phyloP scores from a whole-genome alignment of 2,113 vertebrate genomes.

The Xenus cinereus region DNA sequence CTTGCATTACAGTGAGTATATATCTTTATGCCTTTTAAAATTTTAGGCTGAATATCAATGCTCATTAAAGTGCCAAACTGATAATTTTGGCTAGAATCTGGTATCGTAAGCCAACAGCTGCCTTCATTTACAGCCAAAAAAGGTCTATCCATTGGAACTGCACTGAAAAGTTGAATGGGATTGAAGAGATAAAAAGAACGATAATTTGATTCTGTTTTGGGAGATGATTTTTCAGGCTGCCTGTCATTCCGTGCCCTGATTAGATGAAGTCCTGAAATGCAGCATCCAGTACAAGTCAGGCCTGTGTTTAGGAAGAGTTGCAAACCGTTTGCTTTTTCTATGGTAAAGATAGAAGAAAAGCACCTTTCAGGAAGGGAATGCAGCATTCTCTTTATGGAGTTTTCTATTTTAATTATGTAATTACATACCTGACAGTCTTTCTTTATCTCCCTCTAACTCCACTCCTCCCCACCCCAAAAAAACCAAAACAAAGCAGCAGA shows the following conservation, averaged over 20 bases:
- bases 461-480: background rate
- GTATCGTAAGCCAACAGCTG: background rate
- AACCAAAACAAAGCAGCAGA: background rate
- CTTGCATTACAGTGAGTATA: background rate
- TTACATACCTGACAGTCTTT: background rate
- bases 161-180: background rate
- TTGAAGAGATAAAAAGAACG: background rate
- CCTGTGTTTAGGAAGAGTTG: background rate
- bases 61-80: background rate
- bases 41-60: background rate
- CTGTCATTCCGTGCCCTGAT: background rate
- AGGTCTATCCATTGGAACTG: background rate
- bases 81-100: background rate
- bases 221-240: slow-evolving; percentile 30
- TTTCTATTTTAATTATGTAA: background rate
- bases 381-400: background rate
- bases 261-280: background rate
- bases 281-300: background rate
- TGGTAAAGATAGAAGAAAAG: fast-evolving
- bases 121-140: slow-evolving; percentile 24
- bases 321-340: background rate
- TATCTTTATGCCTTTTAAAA: background rate
- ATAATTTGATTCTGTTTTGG: slow-evolving; percentile 12
- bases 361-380: background rate
- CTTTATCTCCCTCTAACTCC: background rate